These are phyloP conservation scores for Peucedramus taeniatus DNA, from an alignment of 2,113 vertebrate species.

Conservation along the genomic window DNA sequence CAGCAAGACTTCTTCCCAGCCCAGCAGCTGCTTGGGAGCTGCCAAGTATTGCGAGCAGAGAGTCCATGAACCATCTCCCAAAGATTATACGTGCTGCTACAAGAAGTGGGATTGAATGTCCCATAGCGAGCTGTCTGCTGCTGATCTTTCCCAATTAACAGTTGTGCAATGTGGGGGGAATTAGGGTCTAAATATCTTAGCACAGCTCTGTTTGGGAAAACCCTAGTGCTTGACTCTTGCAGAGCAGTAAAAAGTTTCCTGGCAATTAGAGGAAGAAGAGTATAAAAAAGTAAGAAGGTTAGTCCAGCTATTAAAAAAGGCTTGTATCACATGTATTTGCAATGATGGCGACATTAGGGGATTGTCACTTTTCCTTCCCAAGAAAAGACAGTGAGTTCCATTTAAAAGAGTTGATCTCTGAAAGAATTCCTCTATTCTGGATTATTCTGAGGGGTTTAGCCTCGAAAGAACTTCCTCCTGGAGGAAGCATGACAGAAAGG, in stretches of 20 bases:
- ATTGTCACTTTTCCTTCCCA: neutral
- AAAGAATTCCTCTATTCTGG: neutral
- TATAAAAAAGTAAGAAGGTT: neutral
- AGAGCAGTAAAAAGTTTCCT: neutral
- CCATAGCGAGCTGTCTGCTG: neutral
- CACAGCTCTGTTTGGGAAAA: neutral
- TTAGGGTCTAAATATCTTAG: neutral
- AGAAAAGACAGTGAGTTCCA: neutral
- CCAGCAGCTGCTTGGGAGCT: neutral
- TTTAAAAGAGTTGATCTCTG: neutral
- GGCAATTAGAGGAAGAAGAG: neutral
- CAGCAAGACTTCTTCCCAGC: constrained; percentile 10
- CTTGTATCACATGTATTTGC: neutral
- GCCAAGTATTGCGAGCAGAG: neutral
- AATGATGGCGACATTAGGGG: neutral
- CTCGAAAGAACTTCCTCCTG: neutral
- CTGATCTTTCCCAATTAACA: neutral
- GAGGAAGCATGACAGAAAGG: neutral
- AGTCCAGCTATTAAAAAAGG: neutral
- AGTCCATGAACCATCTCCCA: neutral
- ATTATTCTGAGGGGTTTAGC: neutral
- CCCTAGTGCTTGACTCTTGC: neutral
- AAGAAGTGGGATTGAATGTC: neutral
- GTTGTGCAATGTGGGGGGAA: neutral
- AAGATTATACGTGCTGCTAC: neutral